A percentile compares a stretch with the other conserved stretches of the same genome.
These are phyloP conservation scores for Nothobranchius kuhntae DNA, from an alignment of 2,113 vertebrate species.

Conservation along the genomic window DNA sequence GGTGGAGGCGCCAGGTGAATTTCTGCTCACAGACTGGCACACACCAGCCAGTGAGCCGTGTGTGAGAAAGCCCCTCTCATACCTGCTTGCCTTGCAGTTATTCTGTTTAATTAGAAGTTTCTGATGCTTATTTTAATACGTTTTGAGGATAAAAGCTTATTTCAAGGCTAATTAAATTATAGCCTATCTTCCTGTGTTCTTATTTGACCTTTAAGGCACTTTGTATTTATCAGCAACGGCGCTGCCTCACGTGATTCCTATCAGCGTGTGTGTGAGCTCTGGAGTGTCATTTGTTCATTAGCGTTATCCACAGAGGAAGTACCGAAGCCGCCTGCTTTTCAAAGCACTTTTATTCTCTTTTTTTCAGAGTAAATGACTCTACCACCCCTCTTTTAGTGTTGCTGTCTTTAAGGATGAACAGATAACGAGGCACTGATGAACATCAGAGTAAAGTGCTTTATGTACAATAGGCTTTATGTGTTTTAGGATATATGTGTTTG, in stretches of 20 bases:
- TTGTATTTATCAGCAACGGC: conserved; percentile 35
- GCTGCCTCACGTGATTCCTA: conserved; percentile 27
- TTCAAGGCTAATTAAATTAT: conserved; percentile 32
- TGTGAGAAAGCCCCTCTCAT: neutral
- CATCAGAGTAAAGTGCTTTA: conserved; percentile 18
- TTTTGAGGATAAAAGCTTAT: conserved; percentile 10
- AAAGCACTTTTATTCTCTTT: conserved; percentile 30
- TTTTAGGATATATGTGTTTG: neutral
- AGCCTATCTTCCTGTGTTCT: conserved; percentile 17
- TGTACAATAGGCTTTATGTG: conserved; percentile 11
- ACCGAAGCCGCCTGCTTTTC: conserved; percentile 34
- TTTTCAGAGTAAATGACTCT: conserved; percentile 47
- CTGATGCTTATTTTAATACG: conserved; percentile 14
- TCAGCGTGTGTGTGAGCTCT: conserved; percentile 20
- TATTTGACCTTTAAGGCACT: conserved; percentile 37
- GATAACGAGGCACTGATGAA: conserved; percentile 47
- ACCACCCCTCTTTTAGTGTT: conserved; percentile 18
- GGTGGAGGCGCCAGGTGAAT: conserved; percentile 43
- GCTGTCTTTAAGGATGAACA: conserved; percentile 37
- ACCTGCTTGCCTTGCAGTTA: conserved; percentile 1
- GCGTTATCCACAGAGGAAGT: conserved; percentile 23
- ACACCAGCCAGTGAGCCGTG: neutral
- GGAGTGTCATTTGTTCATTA: conserved; percentile 37
- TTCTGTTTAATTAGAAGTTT: conserved; percentile 4
- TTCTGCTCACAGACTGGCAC: conserved; percentile 23